These are phyloP conservation scores for Elaphurus davidianus DNA, from an alignment of 2,113 vertebrate genomes.

Conservation along the genomic window DNA sequence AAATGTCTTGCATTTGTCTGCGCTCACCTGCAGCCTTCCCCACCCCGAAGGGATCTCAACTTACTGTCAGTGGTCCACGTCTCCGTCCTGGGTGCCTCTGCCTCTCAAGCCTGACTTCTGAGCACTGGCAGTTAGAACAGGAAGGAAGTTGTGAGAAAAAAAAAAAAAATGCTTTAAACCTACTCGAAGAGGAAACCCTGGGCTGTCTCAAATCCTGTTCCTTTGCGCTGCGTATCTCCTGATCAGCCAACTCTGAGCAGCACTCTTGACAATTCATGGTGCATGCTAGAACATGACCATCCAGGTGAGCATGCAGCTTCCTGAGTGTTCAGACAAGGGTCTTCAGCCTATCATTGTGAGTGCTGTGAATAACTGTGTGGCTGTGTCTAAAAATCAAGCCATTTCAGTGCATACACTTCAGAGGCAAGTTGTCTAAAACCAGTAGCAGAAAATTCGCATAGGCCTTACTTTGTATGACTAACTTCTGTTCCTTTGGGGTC, in stretches of 20 bases:
- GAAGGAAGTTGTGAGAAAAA: constrained; percentile 81
- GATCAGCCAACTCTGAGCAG: constrained; percentile 50
- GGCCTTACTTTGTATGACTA: neutral
- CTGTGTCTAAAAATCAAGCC: neutral
- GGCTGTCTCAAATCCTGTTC: constrained; percentile 64
- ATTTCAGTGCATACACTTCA: neutral
- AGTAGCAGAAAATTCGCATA: neutral
- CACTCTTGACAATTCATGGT: constrained; percentile 52
- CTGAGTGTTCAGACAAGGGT: neutral
- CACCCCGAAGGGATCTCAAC: neutral
- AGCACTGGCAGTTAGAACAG: constrained; percentile 83
- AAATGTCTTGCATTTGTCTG: neutral
- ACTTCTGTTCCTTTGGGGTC: neutral
- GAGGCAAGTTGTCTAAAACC: neutral
- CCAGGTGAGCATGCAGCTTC: neutral
- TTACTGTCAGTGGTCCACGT: constrained; percentile 52
- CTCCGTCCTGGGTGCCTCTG: constrained; percentile 70
- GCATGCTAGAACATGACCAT: neutral
- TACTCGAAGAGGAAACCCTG: constrained; percentile 78
- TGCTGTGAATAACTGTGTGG: neutral
- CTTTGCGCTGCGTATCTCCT: constrained; percentile 56
- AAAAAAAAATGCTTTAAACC: constrained; percentile 56
- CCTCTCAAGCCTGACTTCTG: constrained; percentile 75
- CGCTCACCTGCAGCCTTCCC: neutral
- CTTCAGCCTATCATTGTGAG: neutral